Evolutionary conservation across 2,797 vertebrate species (phyloP).

Genomic region (Nasua narica): DNA sequence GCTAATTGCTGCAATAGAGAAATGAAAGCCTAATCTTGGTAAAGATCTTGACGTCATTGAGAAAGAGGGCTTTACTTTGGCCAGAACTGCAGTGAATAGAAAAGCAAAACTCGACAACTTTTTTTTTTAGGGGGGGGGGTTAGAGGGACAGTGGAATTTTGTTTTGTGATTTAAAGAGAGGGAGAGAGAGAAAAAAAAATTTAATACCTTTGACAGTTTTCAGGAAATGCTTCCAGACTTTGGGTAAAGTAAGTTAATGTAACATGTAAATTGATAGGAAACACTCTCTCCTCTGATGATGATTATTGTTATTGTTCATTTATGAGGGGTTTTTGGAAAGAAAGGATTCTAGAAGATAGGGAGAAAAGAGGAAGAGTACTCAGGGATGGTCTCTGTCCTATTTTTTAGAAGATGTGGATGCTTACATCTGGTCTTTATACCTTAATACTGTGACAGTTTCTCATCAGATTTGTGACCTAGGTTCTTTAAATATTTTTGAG

Average conservation of each 20-base stretch:
- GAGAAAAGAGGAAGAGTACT: conserved; percentile 17
- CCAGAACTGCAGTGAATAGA: conserved; percentile 88
- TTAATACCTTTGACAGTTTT: conserved; percentile 73
- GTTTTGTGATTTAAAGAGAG: conserved; percentile 81
- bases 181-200: conserved; percentile 51
- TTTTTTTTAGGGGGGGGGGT: conserved; percentile 68
- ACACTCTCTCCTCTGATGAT: conserved; percentile 45
- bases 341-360: conserved; percentile 24
- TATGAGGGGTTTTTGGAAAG: conserved; percentile 1
- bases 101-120: conserved; percentile 87
- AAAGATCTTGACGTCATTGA: conserved; percentile 92
- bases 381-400: not conserved
- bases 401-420: conserved; percentile 61
- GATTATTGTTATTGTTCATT: not conserved
- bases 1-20: conserved; percentile 92
- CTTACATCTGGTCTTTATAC: conserved; percentile 37
- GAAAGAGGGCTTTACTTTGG: conserved; percentile 92
- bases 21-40: conserved; percentile 91
- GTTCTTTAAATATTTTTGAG: conserved; percentile 42
- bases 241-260: conserved; percentile 75
- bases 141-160: conserved; percentile 83
- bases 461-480: not conserved
- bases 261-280: conserved; percentile 63
- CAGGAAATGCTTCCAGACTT: conserved; percentile 78
- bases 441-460: not conserved